Base-by-base conservation (phyloP, 53 echinoderm and acorn worm genomes). In the Paracentrotus lividus region DNA sequence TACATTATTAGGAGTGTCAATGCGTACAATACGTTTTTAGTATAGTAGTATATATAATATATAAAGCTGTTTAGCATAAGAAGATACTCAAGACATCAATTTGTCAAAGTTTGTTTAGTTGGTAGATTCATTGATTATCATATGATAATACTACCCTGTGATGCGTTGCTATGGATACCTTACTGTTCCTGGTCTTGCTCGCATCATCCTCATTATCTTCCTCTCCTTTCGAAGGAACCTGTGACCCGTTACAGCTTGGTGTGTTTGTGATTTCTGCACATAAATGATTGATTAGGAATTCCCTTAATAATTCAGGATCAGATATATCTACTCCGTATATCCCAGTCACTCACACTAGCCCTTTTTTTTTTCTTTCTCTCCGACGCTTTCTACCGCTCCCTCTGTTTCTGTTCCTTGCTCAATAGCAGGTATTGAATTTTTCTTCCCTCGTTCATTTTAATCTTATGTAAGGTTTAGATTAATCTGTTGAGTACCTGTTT, bases 261-360 rank as follows among this genome's bases (percentile, higher is more conserved):
- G 40, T 59, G 58, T 58, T 89, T 64, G 42, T 72, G 91, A 68
- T 90, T 68, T 90, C 75, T 68, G 45, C 12, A 68, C 75, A 90
- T 90, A 26, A 45, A 90, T 90, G 91, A 90, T 90, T 69, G 91
- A 90, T 90, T 33, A 68, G 91, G 75, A 43, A 68, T 54, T 51
- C 53, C 31, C 10, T 90, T 49, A 90, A 90, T 90, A 90, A 90
- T 90, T 90, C 69, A 90, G 31, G 2, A 68, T 51, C 44, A 34
- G 49, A 75, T 69, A 90, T 90, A 18, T 52, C 75, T 7, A 16
- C 27, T 23, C 14, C 52, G 7, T 5, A 4, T 56, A 55, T 14
- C 49, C 87, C 40, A 21, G 24, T 87, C 58, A 54, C 57, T 87
- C 87, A 23, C 38, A 29, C 85, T 44, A 0, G 55, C 15, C 54